A percentile compares a stretch with the other conserved stretches of the same genome.
phyloP scores from a whole-genome alignment of 2,113 vertebrate species.

The Arenaria interpres region DNA sequence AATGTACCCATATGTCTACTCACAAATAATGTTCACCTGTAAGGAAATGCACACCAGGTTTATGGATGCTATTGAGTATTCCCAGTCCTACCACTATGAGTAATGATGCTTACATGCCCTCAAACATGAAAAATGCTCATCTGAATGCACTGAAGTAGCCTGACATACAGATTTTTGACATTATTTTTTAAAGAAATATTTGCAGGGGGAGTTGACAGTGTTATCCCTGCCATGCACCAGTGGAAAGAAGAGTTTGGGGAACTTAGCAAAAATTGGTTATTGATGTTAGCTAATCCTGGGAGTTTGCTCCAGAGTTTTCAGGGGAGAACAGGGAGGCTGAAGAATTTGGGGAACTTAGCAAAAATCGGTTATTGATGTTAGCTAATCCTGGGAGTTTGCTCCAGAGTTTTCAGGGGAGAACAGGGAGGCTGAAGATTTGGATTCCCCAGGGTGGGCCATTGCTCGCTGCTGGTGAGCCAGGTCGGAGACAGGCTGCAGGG shows the following conservation, averaged over 20 bases:
- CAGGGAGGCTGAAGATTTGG: background rate
- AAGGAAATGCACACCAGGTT: slow-evolving; percentile 67
- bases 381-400: background rate
- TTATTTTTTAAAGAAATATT: slow-evolving; percentile 26
- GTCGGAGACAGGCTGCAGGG: background rate
- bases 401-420: background rate
- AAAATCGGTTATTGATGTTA: background rate
- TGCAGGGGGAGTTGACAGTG: background rate
- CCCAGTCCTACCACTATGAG: slow-evolving; percentile 58
- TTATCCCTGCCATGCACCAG: background rate
- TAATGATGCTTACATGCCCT: slow-evolving; percentile 62
- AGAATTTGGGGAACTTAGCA: background rate
- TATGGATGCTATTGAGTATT: slow-evolving; percentile 66
- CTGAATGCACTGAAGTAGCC: slow-evolving; percentile 40
- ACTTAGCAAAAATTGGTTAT: background rate
- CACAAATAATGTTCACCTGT: slow-evolving; percentile 67
- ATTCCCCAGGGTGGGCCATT: background rate
- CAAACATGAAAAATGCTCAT: slow-evolving; percentile 57
- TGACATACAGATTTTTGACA: background rate
- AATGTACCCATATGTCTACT: slow-evolving; percentile 66
- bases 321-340: background rate
- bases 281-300: background rate
- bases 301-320: background rate
- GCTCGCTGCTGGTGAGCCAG: background rate
- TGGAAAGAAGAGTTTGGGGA: background rate